Percentiles rank a stretch among this genome's conserved stretches.
These are phyloP conservation scores for Echeneis naucrates DNA, from an alignment of 2,797 vertebrate genomes.

Conservation along the genomic window DNA sequence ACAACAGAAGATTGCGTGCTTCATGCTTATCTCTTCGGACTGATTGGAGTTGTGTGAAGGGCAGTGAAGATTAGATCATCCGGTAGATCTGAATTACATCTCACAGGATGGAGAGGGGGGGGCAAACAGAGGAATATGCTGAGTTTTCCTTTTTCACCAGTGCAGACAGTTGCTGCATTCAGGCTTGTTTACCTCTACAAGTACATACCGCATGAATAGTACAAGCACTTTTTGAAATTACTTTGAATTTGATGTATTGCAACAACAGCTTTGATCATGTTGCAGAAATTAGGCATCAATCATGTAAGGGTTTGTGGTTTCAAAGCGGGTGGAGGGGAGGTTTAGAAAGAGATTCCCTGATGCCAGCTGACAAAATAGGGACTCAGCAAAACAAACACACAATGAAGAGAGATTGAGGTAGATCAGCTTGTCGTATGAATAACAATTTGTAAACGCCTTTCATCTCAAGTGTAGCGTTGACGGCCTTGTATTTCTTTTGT, in stretches of 20 bases:
- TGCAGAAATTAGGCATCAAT: conserved; percentile 66
- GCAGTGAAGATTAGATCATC: conserved; percentile 54
- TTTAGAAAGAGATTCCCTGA: conserved; percentile 52
- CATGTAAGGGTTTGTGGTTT: conserved; percentile 51
- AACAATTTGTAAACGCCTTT: conserved; percentile 42
- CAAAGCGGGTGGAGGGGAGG: conserved; percentile 51
- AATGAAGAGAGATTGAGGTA: conserved; percentile 51
- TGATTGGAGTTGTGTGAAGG: conserved; percentile 37
- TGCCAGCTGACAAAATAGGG: conserved; percentile 49
- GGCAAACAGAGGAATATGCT: conserved; percentile 30
- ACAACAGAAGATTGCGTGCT: conserved; percentile 9
- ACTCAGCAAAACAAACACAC: conserved; percentile 54
- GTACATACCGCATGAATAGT: conserved; percentile 46
- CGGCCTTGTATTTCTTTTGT: conserved; percentile 22
- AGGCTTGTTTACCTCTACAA: conserved; percentile 54
- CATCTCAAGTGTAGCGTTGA: conserved; percentile 24
- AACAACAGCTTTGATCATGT: conserved; percentile 54
- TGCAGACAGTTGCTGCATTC: conserved; percentile 33
- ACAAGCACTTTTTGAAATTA: conserved; percentile 67
- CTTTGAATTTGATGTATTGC: conserved; percentile 56
- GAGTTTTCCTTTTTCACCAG: conserved; percentile 36
- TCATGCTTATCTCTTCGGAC: conserved; percentile 30
- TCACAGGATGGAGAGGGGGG: conserved; percentile 40
- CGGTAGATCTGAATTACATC: conserved; percentile 51
- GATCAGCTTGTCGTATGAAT: conserved; percentile 50